Evolutionary conservation across 2,797 vertebrate species (phyloP).

Genomic region (Lepus oiostolus): DNA sequence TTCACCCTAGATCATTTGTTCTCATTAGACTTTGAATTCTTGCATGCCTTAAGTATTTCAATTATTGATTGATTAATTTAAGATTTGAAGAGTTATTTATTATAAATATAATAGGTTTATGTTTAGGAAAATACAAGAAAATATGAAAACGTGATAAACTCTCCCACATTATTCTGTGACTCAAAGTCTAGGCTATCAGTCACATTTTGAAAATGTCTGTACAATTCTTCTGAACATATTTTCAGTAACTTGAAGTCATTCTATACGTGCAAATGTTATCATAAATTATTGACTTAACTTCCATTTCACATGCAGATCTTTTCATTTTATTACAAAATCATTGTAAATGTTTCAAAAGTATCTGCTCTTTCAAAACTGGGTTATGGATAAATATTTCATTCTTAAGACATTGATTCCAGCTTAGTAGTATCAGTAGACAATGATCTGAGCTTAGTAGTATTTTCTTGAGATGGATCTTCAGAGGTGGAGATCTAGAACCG

Average conservation of each 20-base stretch:
- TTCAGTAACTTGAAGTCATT: background rate
- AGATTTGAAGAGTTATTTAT: background rate
- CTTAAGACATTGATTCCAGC: background rate
- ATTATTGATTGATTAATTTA: background rate
- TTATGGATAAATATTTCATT: background rate
- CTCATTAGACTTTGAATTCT: background rate
- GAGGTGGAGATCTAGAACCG: background rate
- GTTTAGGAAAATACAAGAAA: background rate
- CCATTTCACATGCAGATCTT: background rate
- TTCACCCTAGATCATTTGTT: background rate
- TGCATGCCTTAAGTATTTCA: background rate
- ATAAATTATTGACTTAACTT: background rate
- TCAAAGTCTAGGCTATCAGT: background rate
- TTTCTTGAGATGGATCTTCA: background rate
- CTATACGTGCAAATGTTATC: background rate
- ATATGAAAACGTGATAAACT: background rate
- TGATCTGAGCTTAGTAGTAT: background rate
- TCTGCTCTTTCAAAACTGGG: slow-evolving; percentile 30
- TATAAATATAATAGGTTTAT: background rate
- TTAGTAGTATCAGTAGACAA: background rate
- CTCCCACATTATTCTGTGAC: background rate
- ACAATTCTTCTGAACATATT: background rate
- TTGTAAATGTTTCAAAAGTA: background rate
- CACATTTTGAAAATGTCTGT: background rate
- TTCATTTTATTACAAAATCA: background rate